Base-by-base conservation (phyloP, 2,888 invertebrate species). In the Chrysodeixis includens region DNA sequence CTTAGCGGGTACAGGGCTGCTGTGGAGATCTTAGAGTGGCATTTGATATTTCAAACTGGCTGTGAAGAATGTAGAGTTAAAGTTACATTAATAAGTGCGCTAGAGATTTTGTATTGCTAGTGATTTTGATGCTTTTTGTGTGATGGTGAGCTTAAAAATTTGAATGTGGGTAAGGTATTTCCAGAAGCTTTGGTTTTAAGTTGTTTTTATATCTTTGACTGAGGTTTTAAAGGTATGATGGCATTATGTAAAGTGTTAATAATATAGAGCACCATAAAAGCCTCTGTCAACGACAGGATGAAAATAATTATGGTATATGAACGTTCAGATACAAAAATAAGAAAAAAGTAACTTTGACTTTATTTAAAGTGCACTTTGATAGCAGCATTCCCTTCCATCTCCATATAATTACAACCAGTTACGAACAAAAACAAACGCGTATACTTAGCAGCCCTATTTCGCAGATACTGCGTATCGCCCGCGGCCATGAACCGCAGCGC, bases 401-500 rank as follows among this genome's bases (percentile, higher is more conserved):
- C 74, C 70, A 70, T 68, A 68, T 76, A 80, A 79, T 80, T 80
- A 68, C 67, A 76, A 53, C 62, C 61, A 75, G 66, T 78, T 70
- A 75, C 75, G 66, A 70, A 72, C 77, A 79, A 78, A 79, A 71
- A 74, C 66, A 71, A 62, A 66, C 71, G 69, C 59, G 64, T 74
- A 79, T 74, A 76, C 75, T 78, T 77, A 74, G 83, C 82, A 81
- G 62, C 81, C 82, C 81, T 81, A 81, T 75, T 74, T 78, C 26
- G 73, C 86, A 90, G 91, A 91, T 91, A 91, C 88, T 88, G 90
- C 89, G 93, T 91, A 92, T 89, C 89, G 93, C 94, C 93, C 77
- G 89, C 90, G 94, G 94, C 94, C 94, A 90, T 94, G 94, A 93
- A 93, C 93, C 91, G 90, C 90, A 91, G 92, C 92, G 90, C 83